Conservation (phyloP, 2,113 vertebrate species). For the Oreotrochilus melanogaster region DNA sequence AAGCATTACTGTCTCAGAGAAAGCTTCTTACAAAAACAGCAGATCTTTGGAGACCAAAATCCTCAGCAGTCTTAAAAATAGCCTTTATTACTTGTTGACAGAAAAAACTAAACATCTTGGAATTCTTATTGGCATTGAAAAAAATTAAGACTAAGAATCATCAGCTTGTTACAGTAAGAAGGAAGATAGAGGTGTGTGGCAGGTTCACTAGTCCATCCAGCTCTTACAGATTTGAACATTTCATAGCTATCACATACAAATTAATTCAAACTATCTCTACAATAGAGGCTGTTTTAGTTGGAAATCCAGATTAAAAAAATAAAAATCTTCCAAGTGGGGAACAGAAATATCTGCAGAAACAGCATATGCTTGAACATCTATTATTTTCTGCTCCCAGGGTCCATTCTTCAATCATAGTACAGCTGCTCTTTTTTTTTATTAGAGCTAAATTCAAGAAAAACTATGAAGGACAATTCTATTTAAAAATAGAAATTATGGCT, state of each 20-base stretch:
- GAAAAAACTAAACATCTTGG: neutral
- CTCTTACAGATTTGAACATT: neutral
- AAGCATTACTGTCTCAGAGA: neutral
- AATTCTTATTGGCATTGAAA: neutral
- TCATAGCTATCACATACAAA: neutral
- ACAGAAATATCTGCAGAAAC: neutral
- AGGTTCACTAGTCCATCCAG: neutral
- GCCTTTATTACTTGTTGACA: neutral
- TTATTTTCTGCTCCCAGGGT: neutral
- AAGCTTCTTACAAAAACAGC: neutral
- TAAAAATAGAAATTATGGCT: neutral
- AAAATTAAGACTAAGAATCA: neutral
- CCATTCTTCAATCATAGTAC: neutral
- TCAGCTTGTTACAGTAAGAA: neutral
- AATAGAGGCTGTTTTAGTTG: neutral
- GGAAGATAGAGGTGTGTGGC: neutral
- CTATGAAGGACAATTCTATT: neutral
- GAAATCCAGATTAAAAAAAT: neutral
- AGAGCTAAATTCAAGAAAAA: neutral
- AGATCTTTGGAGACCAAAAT: neutral
- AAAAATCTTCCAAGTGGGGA: neutral
- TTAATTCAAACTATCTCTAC: neutral
- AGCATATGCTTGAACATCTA: neutral
- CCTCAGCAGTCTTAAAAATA: neutral
- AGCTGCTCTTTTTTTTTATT: conserved; percentile 1